These are phyloP conservation scores for Cordilura impudica DNA, from an alignment of 2,888 invertebrate genomes.

Conservation along the genomic window DNA sequence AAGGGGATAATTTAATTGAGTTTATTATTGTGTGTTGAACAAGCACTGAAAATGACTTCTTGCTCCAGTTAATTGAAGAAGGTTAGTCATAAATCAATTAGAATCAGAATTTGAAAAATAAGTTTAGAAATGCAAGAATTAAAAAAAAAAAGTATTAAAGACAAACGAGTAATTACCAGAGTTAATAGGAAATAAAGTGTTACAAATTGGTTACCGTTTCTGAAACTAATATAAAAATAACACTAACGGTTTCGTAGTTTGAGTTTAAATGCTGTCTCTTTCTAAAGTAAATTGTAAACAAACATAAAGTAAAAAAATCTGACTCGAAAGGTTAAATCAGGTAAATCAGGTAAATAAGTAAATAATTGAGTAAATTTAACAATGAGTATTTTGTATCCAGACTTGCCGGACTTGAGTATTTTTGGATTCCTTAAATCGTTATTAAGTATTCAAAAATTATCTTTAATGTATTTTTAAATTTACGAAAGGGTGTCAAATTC, in stretches of 20 bases:
- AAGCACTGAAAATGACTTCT: slow-evolving; percentile 43
- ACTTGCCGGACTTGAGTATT: too few species aligned
- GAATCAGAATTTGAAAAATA: slow-evolving; percentile 28
- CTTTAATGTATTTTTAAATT: too few species aligned
- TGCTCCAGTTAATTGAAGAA: slow-evolving; percentile 44
- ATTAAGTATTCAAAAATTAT: too few species aligned
- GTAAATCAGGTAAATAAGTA: not conserved
- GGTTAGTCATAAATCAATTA: slow-evolving; percentile 57
- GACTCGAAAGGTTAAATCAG: slow-evolving; percentile 19
- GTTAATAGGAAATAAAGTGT: not conserved
- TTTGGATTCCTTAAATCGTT: too few species aligned
- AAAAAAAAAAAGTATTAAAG: not conserved
- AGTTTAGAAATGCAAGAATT: not conserved
- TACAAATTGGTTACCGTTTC: slow-evolving; percentile 3
- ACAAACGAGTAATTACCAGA: not conserved
- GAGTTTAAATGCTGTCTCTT: slow-evolving; percentile 51
- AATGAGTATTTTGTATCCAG: too few species aligned
- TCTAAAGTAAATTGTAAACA: slow-evolving; percentile 37
- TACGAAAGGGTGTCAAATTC: too few species aligned
- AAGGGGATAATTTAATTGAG: slow-evolving; percentile 51
- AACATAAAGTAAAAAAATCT: slow-evolving; percentile 22
- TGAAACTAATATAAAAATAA: not conserved
- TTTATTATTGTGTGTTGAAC: not conserved
- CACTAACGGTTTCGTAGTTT: too few species aligned
- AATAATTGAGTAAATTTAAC: slow-evolving; percentile 26